Conservation (phyloP, 1,140 invertebrate genomes). For the Drosophila parvula region DNA sequence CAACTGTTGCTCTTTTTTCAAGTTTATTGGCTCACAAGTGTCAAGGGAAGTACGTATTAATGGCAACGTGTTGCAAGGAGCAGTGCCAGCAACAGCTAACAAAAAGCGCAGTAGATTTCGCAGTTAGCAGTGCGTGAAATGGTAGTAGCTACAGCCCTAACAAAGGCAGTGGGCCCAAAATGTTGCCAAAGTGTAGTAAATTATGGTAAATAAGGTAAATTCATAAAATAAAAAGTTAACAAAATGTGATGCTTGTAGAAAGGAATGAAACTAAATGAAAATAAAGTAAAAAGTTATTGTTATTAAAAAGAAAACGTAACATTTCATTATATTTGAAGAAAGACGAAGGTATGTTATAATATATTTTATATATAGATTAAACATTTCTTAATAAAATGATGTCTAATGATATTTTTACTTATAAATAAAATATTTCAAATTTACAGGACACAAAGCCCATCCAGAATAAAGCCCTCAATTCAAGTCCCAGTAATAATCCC, state of each 20-base stretch:
- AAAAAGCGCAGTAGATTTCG: slow-evolving; percentile 42
- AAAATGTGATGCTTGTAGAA: not conserved
- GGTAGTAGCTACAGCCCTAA: slow-evolving; percentile 58
- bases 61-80: slow-evolving; percentile 76
- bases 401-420: too few species aligned
- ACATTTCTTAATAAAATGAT: too few species aligned
- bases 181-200: slow-evolving; percentile 23
- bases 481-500: not conserved
- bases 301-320: too few species aligned
- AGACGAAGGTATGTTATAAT: too few species aligned
- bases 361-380: too few species aligned
- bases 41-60: slow-evolving; percentile 82
- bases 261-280: too few species aligned
- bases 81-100: slow-evolving; percentile 26
- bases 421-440: too few species aligned
- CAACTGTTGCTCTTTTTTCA: slow-evolving; percentile 83
- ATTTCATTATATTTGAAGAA: too few species aligned
- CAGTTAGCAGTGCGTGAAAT: slow-evolving; percentile 42
- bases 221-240: not conserved
- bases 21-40: slow-evolving; percentile 83
- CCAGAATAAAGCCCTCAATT: not conserved
- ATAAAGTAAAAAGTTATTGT: too few species aligned
- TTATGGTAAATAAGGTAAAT: not conserved
- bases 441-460: too few species aligned
- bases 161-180: slow-evolving; percentile 33